Conservation (phyloP, 2,888 invertebrate species). For the Ditula angustiorana region DNA sequence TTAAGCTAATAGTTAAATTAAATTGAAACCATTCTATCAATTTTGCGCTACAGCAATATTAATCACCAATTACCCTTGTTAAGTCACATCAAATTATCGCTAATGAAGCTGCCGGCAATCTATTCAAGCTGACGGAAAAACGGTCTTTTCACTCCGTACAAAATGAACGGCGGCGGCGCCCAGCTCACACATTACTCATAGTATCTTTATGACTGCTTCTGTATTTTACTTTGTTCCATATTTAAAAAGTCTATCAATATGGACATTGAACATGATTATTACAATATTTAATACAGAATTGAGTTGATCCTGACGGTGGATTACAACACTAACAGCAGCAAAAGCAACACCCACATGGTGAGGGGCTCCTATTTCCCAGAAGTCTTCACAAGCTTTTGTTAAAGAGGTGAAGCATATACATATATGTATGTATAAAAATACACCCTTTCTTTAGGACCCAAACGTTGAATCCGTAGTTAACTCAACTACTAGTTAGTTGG, state of each 20-base stretch:
- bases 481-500: no score
- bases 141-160: conserved; percentile 11
- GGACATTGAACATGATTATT: no score
- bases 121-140: conserved; percentile 14
- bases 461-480: no score
- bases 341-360: no score
- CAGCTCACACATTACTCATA: conserved; percentile 2
- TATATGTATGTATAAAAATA: no score
- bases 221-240: background rate
- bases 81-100: conserved; percentile 28
- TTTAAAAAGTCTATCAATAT: background rate
- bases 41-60: conserved; percentile 11
- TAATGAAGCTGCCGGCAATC: conserved; percentile 23
- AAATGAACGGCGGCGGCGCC: conserved; percentile 2
- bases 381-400: no score
- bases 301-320: no score
- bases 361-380: no score
- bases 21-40: background rate
- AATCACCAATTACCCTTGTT: conserved; percentile 24
- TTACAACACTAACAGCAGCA: no score
- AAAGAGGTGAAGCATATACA: no score
- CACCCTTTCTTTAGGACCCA: no score
- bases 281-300: no score
- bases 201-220: background rate
- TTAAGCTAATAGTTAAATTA: background rate